Evolutionary conservation across 2,888 invertebrate genomes (phyloP), one percentile per base, ranked within the genome.

Genomic region (Clivina fossor): DNA sequence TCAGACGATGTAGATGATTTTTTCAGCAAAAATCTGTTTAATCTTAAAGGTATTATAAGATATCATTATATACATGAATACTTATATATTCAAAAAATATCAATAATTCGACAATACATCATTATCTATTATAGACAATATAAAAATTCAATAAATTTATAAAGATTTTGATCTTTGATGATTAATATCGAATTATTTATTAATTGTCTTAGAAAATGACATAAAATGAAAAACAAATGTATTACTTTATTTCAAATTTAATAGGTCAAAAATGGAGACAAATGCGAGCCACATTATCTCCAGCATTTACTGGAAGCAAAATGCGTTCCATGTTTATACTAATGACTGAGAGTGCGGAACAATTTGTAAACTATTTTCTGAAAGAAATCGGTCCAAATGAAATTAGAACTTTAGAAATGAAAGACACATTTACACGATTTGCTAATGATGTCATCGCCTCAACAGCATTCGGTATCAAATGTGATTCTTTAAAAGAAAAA

Each of bases 371-470:
- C 26, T 43, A 54, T 43, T 53, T 53, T 26, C n/a, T 26, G 1
- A 37, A 41, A 13, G 32, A 22, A 2, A 15, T 50, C 8, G 35
- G 35, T 24, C 44, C 43, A 1, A 40, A 57, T 1, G 60, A 62
- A 1, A 20, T 60, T 3, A 2, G 40, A 4, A 32, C 41, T 5
- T 48, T 69, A 1, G 67, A 73, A n/a, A 58, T 68, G 40, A 74
- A 72, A 53, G 67, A 71, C 2, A 55, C 62, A 2, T 70, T 69
- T 41, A 65, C 68, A 1, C 65, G 69, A 47, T 69, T 65, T 50
- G 66, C 70, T 1, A 71, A 65, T 37, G 71, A 72, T 41, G 65
- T 69, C 0, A 71, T 72, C 2, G 70, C 70, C 0, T 66, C 67
- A 1, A 67, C 68, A 28, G 70, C 71, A 1, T 73, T 71, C 54